phyloP scores from a whole-genome alignment of 2,113 vertebrate species.

The Ptilonorhynchus violaceus region DNA sequence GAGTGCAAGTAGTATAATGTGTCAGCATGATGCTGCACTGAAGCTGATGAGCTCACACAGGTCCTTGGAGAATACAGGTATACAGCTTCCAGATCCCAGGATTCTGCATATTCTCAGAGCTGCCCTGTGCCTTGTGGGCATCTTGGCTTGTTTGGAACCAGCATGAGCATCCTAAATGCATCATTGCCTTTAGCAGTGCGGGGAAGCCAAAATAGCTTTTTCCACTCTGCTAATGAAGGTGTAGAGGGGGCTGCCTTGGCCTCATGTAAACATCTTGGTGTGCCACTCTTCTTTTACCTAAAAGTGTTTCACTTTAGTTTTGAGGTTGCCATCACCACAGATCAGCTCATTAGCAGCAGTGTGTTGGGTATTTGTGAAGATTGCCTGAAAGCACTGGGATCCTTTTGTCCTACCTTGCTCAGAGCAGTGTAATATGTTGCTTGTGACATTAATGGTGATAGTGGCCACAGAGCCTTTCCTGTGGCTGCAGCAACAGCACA shows the following conservation, averaged over 20 bases:
- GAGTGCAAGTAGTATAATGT: not conserved
- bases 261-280: not conserved
- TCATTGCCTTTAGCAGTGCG: not conserved
- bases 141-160: not conserved
- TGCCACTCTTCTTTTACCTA: not conserved
- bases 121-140: not conserved
- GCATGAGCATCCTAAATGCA: not conserved
- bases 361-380: not conserved
- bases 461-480: not conserved
- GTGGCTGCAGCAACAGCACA: not conserved
- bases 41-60: not conserved
- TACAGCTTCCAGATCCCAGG: not conserved
- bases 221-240: not conserved
- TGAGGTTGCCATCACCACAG: not conserved
- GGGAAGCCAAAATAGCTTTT: not conserved
- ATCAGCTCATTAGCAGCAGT: not conserved
- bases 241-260: not conserved
- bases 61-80: not conserved
- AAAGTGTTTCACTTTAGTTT: not conserved
- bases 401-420: not conserved
- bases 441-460: rapidly evolving
- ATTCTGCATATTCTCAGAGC: not conserved
- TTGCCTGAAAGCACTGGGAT: not conserved
- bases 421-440: not conserved
- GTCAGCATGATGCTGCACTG: not conserved